phyloP scores from a whole-genome alignment of 2,797 vertebrate species.

The Hapalemur alaotrensis region DNA sequence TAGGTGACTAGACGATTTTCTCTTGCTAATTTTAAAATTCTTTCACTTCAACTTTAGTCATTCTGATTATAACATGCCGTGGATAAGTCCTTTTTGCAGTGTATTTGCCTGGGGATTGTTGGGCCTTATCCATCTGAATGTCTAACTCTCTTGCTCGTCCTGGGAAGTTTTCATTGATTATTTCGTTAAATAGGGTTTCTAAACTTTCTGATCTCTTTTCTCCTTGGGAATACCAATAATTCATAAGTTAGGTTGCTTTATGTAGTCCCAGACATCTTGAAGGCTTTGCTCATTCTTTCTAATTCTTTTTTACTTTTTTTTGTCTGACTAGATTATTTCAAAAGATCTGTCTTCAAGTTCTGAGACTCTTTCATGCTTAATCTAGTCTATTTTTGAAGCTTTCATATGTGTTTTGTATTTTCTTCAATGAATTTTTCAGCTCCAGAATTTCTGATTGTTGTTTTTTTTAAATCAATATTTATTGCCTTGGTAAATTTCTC shows the following conservation, averaged over 20 bases:
- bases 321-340: not conserved
- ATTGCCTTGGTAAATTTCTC: not conserved
- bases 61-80: not conserved
- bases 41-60: not conserved
- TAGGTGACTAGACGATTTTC: not conserved
- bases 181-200: not conserved
- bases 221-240: not conserved
- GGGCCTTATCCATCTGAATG: not conserved
- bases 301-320: not conserved
- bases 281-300: not conserved
- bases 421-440: not conserved
- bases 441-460: not conserved
- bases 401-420: not conserved
- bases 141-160: not conserved
- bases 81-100: not conserved
- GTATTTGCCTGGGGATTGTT: not conserved
- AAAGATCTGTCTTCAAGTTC: not conserved
- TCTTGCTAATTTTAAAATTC: not conserved
- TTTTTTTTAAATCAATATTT: no score
- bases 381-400: not conserved
- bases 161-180: not conserved
- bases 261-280: not conserved
- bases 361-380: not conserved
- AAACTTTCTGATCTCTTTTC: not conserved
- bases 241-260: not conserved